Evolutionary conservation across 2,888 invertebrate species (phyloP).

Genomic region (Rotaria macrura): DNA sequence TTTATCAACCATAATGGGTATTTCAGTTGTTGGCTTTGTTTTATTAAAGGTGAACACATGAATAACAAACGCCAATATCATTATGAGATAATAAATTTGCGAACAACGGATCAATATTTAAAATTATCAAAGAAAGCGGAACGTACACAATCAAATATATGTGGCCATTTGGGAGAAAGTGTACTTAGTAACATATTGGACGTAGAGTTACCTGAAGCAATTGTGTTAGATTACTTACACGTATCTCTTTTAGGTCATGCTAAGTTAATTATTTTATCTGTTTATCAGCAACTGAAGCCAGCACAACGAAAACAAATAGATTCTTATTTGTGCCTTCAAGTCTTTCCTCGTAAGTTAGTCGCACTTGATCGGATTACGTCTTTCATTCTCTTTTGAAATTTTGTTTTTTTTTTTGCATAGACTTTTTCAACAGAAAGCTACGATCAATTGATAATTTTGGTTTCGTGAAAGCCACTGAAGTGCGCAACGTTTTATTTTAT

Average conservation of each 20-base stretch:
- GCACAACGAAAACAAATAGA: background rate
- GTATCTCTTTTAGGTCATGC: too few species aligned
- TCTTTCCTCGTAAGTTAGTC: background rate
- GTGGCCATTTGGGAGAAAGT: too few species aligned
- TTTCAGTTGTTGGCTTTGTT: slow-evolving; percentile 1
- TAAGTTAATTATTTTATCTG: too few species aligned
- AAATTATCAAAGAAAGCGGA: background rate
- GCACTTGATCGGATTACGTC: background rate
- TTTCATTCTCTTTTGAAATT: background rate
- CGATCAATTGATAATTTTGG: too few species aligned
- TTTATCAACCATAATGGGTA: background rate
- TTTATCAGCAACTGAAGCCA: background rate
- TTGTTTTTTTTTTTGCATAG: too few species aligned
- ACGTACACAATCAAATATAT: too few species aligned
- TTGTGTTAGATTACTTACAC: background rate
- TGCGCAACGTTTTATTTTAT: background rate
- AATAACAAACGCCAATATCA: background rate
- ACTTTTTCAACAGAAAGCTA: too few species aligned
- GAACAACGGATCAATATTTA: background rate
- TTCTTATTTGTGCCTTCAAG: background rate
- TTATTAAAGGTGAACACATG: background rate
- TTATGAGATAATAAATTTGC: background rate
- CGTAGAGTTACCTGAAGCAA: background rate
- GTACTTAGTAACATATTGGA: background rate
- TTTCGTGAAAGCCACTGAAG: background rate